Percentiles rank a stretch among this genome's conserved stretches.
phyloP scores from a whole-genome alignment of 1,140 invertebrate genomes.

The Drosophila burlai region DNA sequence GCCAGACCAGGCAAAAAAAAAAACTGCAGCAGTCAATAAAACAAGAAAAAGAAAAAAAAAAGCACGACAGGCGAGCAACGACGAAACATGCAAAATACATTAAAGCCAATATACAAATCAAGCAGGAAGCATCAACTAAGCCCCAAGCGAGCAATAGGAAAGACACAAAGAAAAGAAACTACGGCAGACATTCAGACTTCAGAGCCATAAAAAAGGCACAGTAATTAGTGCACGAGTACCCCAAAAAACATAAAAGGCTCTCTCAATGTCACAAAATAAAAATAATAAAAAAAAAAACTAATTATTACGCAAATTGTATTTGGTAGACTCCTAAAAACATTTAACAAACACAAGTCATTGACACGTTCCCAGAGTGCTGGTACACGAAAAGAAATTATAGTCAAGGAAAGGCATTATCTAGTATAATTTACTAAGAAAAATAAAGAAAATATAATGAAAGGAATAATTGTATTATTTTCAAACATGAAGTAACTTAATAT shows the following conservation, averaged over 20 bases:
- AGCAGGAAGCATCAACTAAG: constrained; percentile 47
- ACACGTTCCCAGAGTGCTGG: constrained; percentile 20
- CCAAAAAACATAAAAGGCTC: constrained; percentile 47
- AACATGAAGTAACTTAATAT: no score
- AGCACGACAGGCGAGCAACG: constrained; percentile 27
- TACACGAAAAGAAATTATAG: constrained; percentile 15
- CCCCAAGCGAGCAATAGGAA: constrained; percentile 23
- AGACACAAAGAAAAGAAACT: constrained; percentile 11
- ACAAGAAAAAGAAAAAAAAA: constrained; percentile 6
- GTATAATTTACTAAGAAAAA: no score
- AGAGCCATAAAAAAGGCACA: constrained; percentile 29
- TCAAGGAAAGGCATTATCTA: not conserved
- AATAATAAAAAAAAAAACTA: constrained; percentile 27
- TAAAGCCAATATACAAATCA: constrained; percentile 62
- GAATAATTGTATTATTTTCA: not conserved
- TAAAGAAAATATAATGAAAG: not conserved
- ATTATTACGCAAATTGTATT: constrained; percentile 64
- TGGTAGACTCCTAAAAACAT: constrained; percentile 29
- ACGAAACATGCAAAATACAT: constrained; percentile 58
- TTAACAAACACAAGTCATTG: constrained; percentile 47
- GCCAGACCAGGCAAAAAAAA: constrained; percentile 9
- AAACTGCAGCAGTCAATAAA: constrained; percentile 39
- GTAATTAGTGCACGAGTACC: constrained; percentile 46
- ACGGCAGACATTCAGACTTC: constrained; percentile 1
- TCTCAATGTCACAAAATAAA: constrained; percentile 46